Evolutionary conservation across 2,797 vertebrate species (phyloP).

Genomic region (Centroberyx gerrardi): DNA sequence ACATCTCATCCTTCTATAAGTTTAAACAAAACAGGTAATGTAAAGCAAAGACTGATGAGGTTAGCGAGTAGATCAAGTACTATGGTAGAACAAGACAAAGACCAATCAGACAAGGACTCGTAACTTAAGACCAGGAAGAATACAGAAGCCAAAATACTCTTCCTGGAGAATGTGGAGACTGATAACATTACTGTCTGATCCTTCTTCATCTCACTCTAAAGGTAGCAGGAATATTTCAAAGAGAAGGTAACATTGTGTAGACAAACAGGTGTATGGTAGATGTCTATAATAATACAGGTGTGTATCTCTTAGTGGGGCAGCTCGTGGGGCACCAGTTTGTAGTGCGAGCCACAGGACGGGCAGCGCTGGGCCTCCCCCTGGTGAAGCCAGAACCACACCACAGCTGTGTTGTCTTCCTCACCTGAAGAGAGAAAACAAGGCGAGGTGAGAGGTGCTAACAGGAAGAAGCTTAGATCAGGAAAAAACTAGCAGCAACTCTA

Average conservation of each 20-base stretch:
- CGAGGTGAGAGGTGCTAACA: not conserved
- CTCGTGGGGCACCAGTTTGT: constrained; percentile 89
- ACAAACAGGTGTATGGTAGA: not conserved
- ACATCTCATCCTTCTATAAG: constrained; percentile 46
- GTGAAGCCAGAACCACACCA: constrained; percentile 95
- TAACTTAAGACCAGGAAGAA: constrained; percentile 23
- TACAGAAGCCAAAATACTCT: not conserved
- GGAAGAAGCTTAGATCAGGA: not conserved
- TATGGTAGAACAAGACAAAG: constrained; percentile 20
- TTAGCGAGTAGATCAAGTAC: constrained; percentile 49
- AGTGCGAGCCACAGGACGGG: constrained; percentile 91
- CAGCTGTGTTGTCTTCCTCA: constrained; percentile 91
- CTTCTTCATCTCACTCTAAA: constrained; percentile 5
- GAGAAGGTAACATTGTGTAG: constrained; percentile 4
- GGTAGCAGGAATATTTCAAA: constrained; percentile 34
- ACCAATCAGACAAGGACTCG: constrained; percentile 9
- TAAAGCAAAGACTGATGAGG: constrained; percentile 61
- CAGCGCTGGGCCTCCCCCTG: constrained; percentile 91
- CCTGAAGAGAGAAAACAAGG: constrained; percentile 75
- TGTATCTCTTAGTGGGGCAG: constrained; percentile 82
- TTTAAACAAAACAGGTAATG: constrained; percentile 22
- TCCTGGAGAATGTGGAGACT: not conserved
- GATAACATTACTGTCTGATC: not conserved
- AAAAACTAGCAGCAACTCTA: too few species aligned
- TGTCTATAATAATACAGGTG: not conserved